phyloP scores from a whole-genome alignment of 1,140 invertebrate genomes.

The Drosophila punjabiensis region DNA sequence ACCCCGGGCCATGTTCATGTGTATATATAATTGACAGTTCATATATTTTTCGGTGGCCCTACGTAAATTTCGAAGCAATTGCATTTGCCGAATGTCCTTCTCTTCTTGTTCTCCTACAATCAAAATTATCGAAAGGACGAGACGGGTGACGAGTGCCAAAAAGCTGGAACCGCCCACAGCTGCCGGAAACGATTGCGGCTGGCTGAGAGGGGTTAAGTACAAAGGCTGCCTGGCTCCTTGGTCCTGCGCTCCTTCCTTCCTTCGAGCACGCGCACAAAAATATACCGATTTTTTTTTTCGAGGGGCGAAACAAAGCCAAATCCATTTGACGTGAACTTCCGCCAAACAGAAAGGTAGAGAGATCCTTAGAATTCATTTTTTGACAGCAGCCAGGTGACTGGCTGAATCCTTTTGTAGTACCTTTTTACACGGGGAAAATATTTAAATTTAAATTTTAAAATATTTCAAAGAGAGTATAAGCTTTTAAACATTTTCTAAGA shows the following conservation, averaged over 20 bases:
- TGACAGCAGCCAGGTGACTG: constrained; percentile 49
- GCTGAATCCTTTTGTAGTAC: not conserved
- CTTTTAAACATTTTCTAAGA: not conserved
- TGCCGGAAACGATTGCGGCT: constrained; percentile 71
- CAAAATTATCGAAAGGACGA: constrained; percentile 39
- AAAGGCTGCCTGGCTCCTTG: constrained; percentile 18
- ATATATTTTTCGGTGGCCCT: constrained; percentile 59
- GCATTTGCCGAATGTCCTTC: constrained; percentile 59
- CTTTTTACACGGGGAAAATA: not conserved
- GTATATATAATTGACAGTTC: constrained; percentile 46
- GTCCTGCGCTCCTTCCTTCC: not conserved
- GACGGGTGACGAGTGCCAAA: constrained; percentile 52
- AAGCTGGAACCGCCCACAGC: constrained; percentile 78
- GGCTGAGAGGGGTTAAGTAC: constrained; percentile 47
- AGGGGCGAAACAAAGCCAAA: constrained; percentile 56
- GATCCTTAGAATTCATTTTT: constrained; percentile 35
- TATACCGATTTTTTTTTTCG: constrained; percentile 17
- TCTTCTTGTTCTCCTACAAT: constrained; percentile 30
- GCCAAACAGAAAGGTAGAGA: constrained; percentile 14
- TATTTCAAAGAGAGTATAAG: too few relatives aligned
- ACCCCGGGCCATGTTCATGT: not conserved
- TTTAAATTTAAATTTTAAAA: not conserved
- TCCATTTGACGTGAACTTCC: constrained; percentile 69
- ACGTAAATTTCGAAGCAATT: constrained; percentile 67
- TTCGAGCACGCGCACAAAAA: constrained; percentile 54